These are phyloP conservation scores for Alethe diademata DNA, from an alignment of 2,113 vertebrate genomes.

Conservation along the genomic window DNA sequence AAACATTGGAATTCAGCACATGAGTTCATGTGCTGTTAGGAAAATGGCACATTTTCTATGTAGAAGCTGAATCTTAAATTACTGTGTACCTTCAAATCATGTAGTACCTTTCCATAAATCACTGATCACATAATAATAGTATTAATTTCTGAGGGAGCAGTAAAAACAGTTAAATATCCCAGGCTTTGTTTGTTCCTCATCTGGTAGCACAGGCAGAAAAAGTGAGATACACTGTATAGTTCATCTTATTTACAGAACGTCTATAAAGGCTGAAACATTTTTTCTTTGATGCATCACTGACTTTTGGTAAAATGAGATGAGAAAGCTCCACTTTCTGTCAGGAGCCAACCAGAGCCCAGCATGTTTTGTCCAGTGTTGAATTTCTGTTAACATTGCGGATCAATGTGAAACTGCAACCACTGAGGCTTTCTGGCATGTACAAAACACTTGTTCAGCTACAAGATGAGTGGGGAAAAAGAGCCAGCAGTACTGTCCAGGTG, in stretches of 20 bases:
- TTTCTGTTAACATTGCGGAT: background rate
- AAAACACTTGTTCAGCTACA: background rate
- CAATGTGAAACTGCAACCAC: rapidly evolving
- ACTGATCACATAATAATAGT: background rate
- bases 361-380: background rate
- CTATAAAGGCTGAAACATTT: background rate
- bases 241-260: background rate
- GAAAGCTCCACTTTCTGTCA: background rate
- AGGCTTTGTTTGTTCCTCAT: background rate
- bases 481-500: background rate
- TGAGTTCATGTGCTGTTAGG: background rate
- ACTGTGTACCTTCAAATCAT: background rate
- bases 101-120: background rate
- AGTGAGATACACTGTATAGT: background rate
- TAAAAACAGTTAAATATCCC: background rate
- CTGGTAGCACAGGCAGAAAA: background rate
- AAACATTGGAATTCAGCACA: background rate
- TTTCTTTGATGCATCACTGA: background rate
- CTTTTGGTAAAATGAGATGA: background rate
- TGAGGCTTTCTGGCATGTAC: background rate
- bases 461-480: background rate
- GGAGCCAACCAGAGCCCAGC: background rate
- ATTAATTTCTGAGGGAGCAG: background rate
- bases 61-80: background rate
- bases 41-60: background rate